Conservation (phyloP, 2,113 vertebrate species). For the Catharus minimus region DNA sequence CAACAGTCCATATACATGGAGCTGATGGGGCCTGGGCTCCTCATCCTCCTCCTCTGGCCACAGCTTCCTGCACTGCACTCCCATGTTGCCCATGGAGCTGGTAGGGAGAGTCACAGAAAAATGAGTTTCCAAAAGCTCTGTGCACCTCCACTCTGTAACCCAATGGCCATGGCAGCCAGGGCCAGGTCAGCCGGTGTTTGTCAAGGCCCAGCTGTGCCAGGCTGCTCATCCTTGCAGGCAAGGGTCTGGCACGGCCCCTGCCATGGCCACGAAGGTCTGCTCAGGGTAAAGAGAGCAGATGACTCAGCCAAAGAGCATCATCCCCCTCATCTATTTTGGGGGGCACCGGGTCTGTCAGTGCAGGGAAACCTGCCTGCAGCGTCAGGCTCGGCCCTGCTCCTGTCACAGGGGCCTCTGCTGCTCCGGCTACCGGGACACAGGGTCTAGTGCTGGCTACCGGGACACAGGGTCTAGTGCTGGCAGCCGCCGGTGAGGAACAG, state of each 20-base stretch:
- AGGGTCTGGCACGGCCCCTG: rapidly evolving
- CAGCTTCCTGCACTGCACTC: background rate
- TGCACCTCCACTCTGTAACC: background rate
- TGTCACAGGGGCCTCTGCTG: background rate
- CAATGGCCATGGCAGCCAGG: background rate
- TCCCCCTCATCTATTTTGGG: background rate
- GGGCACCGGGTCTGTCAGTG: rapidly evolving
- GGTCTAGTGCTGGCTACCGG: rapidly evolving
- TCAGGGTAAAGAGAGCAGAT: background rate
- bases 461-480: background rate
- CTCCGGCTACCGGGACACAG: rapidly evolving
- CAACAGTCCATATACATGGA: rapidly evolving
- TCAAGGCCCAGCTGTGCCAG: background rate
- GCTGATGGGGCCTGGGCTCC: background rate
- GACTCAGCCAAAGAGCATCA: constrained; percentile 35
- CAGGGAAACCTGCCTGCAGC: background rate
- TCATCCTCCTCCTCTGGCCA: background rate
- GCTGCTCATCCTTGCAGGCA: rapidly evolving
- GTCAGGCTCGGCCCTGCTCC: rapidly evolving
- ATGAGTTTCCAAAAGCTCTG: background rate
- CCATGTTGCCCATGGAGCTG: rapidly evolving
- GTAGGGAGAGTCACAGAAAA: background rate
- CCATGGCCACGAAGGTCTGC: rapidly evolving
- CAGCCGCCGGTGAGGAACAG: background rate
- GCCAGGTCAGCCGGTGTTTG: rapidly evolving